Percentiles rank a stretch among this genome's conserved stretches.
These are phyloP conservation scores for Drosophila subpulchrella DNA, from an alignment of 1,140 invertebrate species.

Conservation along the genomic window DNA sequence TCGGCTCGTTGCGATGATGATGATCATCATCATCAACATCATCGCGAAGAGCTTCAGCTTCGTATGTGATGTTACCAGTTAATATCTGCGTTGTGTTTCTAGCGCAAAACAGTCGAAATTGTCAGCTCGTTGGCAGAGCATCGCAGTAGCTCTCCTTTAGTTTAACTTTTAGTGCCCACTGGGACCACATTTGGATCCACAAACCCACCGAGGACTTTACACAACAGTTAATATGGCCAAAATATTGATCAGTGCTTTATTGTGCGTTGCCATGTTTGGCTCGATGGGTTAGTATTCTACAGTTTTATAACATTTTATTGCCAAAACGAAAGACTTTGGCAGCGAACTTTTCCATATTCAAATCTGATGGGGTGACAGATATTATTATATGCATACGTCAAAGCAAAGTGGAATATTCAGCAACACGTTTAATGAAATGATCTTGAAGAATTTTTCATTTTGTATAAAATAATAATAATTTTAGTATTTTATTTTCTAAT, in stretches of 20 bases:
- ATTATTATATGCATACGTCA: background rate
- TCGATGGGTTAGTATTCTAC: constrained; percentile 76
- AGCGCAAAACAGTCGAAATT: constrained; percentile 79
- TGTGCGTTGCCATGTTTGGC: constrained; percentile 82
- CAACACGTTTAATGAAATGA: background rate
- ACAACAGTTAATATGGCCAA: constrained; percentile 62
- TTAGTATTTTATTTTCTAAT: too few species aligned
- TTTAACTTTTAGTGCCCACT: constrained; percentile 32
- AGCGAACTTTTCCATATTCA: constrained; percentile 54
- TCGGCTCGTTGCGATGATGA: constrained; percentile 30
- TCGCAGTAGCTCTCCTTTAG: constrained; percentile 52
- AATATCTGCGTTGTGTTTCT: constrained; percentile 72
- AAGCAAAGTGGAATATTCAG: background rate
- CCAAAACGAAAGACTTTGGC: constrained; percentile 52
- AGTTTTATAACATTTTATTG: constrained; percentile 3
- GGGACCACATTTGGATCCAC: background rate
- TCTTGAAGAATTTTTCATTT: background rate
- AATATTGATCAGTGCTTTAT: constrained; percentile 73
- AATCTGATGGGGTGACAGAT: constrained; percentile 29
- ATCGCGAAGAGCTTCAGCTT: background rate
- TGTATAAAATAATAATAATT: too few species aligned
- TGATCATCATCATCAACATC: constrained; percentile 16
- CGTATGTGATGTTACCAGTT: constrained; percentile 52
- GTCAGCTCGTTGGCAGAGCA: constrained; percentile 74
- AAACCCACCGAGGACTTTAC: constrained; percentile 35